Evolutionary conservation across 2,888 invertebrate genomes (phyloP).

Genomic region (Biston stratarius): DNA sequence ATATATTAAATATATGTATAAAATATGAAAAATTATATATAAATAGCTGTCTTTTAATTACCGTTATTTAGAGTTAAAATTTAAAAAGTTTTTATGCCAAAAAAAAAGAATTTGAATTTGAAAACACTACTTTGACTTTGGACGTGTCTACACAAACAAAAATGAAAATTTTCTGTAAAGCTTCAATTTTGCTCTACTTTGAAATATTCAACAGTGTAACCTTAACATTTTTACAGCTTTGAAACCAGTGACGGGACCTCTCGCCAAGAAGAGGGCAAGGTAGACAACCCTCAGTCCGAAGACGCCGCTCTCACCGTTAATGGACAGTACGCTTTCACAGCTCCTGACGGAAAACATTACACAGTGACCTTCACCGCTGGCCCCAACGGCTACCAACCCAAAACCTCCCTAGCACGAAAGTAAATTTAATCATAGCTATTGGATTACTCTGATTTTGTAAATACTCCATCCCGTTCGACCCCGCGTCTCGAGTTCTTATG

Average conservation of each 20-base stretch:
- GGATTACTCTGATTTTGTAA: slow-evolving; percentile 39
- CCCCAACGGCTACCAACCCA: slow-evolving; percentile 87
- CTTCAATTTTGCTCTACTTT: background rate
- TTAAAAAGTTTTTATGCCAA: too few relatives aligned
- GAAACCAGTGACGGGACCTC: slow-evolving; percentile 90
- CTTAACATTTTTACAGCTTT: slow-evolving; percentile 71
- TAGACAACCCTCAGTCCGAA: slow-evolving; percentile 88
- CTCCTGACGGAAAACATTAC: slow-evolving; percentile 88
- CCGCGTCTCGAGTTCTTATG: slow-evolving; percentile 34
- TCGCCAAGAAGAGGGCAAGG: slow-evolving; percentile 87
- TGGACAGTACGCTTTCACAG: slow-evolving; percentile 88
- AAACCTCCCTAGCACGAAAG: slow-evolving; percentile 81
- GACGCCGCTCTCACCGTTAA: slow-evolving; percentile 88
- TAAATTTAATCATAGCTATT: slow-evolving; percentile 40
- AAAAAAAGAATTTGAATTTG: too few relatives aligned
- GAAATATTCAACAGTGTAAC: background rate
- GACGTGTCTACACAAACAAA: too few relatives aligned
- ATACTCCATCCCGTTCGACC: slow-evolving; percentile 46
- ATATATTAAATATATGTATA: too few relatives aligned
- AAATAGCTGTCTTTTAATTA: too few relatives aligned
- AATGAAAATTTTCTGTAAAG: too few relatives aligned
- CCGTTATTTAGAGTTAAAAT: too few relatives aligned
- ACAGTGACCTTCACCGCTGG: slow-evolving; percentile 88
- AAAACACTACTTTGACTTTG: too few relatives aligned
- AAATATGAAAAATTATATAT: too few relatives aligned